Evolutionary conservation across 2,888 invertebrate genomes (phyloP), one percentile per base, ranked within the genome.

Genomic region (Blera fallax): DNA sequence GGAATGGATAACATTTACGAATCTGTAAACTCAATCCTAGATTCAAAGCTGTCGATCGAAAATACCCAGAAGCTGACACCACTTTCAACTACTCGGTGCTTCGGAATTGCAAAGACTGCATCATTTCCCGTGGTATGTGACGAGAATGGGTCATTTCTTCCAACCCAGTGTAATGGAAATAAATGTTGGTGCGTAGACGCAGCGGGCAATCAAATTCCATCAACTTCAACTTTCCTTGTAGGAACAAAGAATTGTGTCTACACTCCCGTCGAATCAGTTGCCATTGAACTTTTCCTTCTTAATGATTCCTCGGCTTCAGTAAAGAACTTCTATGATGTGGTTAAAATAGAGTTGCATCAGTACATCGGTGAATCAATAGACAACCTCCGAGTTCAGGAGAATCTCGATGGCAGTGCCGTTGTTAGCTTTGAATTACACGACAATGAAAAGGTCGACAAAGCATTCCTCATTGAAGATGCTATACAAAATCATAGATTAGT

Each of bases 181-280:
- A 93, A 93, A 65, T 97, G 97, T 90, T 97, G 97, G 97, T 97
- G 97, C 90, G 97, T 97, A 2, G 97, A 97, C 91, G 96, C 96
- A 79, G 96, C 96, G 0, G 96, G 96, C 29, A 95, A 95, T 90
- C 95, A 95, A 89, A 89, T 95, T 21, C 93, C 94, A 10, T 93
- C 94, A 11, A 94, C 94, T 0, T 94, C 94, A 82, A 94, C 94
- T 7, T 95, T 95, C 89, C 90, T 92, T 14, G 87, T 84, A 2
- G 95, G 94, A 34, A 93, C 94, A 58, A 93, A 93, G 56, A 92
- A 93, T 56, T 95, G 95, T 89, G 89, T 93, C 91, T 92, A 93
- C 52, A 96, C 96, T 3, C 95, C 95, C 74, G 94, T 97, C 73
- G 96, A 96, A 88, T 94, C 95, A 5, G 96, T 97, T 0, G 94